A percentile compares a stretch with the other conserved stretches of the same genome.
Conservation (phyloP, 2,888 invertebrate species). For the Cheilosia soror region DNA sequence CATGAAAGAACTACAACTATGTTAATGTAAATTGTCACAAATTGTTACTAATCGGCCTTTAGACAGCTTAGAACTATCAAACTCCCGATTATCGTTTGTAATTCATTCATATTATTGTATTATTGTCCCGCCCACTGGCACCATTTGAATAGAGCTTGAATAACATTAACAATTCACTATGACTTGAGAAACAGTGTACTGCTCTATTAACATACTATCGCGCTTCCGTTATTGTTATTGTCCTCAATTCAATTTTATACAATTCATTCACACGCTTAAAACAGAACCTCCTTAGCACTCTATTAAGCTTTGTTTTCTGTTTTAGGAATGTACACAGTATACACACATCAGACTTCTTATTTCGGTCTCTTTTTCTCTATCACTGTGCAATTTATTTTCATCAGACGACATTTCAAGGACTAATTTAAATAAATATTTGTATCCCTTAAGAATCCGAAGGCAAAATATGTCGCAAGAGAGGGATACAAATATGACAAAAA, state of each 20-base stretch:
- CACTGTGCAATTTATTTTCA: constrained; percentile 64
- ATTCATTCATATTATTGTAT: neutral
- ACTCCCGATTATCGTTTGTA: constrained; percentile 32
- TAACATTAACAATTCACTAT: constrained; percentile 58
- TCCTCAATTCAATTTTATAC: constrained; percentile 57
- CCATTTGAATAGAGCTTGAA: constrained; percentile 38
- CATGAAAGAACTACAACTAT: neutral
- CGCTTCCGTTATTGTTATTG: constrained; percentile 60
- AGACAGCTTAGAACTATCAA: constrained; percentile 1
- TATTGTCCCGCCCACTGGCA: neutral
- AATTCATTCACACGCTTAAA: constrained; percentile 41
- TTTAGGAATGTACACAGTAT: constrained; percentile 28
- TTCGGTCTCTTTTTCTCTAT: constrained; percentile 10
- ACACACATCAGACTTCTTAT: constrained; percentile 39
- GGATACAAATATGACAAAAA: constrained; percentile 65
- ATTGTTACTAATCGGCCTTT: neutral
- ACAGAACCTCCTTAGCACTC: constrained; percentile 32
- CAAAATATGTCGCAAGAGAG: constrained; percentile 51
- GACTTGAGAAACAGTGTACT: constrained; percentile 42
- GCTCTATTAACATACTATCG: constrained; percentile 55
- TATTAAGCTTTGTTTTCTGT: constrained; percentile 35
- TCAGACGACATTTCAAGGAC: constrained; percentile 65
- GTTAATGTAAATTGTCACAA: constrained; percentile 1
- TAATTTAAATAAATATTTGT: constrained; percentile 73
- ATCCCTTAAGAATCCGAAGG: constrained; percentile 47